Base-by-base conservation (phyloP, 1,140 invertebrate genomes). In the Mylabris phalerata region DNA sequence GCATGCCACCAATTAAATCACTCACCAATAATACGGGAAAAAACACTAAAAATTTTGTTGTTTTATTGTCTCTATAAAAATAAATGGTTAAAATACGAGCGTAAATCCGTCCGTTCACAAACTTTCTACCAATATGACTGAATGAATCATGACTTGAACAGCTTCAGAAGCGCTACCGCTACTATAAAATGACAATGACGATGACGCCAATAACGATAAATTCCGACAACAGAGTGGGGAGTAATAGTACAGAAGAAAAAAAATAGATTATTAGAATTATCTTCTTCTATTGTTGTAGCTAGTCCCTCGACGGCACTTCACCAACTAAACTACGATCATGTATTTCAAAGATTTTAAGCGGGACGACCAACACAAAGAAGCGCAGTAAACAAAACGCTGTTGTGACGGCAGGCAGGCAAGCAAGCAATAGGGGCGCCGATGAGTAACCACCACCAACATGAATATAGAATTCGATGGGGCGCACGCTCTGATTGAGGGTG, bases 401-500 rank as follows among this genome's bases (percentile, higher is more conserved):
- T 47, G 27, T 48, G 52, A 55, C 52, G 45, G 13, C 41, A 40
- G 9, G 32, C 32, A 32, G 19, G 19, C 32, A 32, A 32, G 19
- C 32, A 32, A 32, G 4, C 32, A 32, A 19, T 19, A 19, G 19
- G 19, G 19, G 19, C 19, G 19, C 32, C 32, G 19, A 19, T 19
- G 19, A 19, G 19, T 19, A 19, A 32, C 32, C 32, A 32, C 32
- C 32, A 7, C 32, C 32, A 32, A 32, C 41, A 10, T 10, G 41
- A 7, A 42, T 10, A 42, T 40, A 40, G 39, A 7, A 40, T 11
- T 42, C 9, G n/a, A 3, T 24, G 45, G 56, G 46, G 56, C 48
- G 56, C 56, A 57, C 48, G 48, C 48, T 57, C 48, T 57, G 56
- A 44, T 49, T 57, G 48, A 49, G 48, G 48, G 47, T 43, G 32